These are phyloP conservation scores for Papilio demoleus DNA, from an alignment of 2,888 invertebrate species.

Conservation along the genomic window DNA sequence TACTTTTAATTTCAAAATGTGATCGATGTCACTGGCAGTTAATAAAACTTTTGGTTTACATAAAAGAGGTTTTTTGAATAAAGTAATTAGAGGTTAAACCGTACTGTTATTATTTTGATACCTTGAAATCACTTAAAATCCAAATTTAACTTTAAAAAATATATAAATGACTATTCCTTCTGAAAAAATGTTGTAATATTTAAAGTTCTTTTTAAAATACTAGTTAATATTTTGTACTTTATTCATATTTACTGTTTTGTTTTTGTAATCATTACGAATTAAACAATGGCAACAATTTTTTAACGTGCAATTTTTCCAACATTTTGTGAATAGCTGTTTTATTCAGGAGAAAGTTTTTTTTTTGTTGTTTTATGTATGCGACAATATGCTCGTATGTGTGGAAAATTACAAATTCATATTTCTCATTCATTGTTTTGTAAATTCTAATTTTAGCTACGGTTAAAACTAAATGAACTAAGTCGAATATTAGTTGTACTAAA, in stretches of 20 bases:
- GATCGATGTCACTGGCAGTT: background rate
- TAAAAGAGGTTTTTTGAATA: background rate
- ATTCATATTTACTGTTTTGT: slow-evolving; percentile 15
- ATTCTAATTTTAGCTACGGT: slow-evolving; percentile 1
- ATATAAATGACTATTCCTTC: slow-evolving; percentile 7
- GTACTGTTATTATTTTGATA: background rate
- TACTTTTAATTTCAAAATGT: background rate
- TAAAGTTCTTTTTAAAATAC: slow-evolving; percentile 13
- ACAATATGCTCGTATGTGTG: slow-evolving; percentile 28
- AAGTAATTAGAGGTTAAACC: background rate
- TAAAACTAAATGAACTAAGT: slow-evolving; percentile 5
- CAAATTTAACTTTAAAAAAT: too few species aligned
- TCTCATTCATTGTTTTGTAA: slow-evolving; percentile 20
- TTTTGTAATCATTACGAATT: slow-evolving; percentile 38
- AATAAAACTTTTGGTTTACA: background rate
- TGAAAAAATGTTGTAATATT: slow-evolving; percentile 29
- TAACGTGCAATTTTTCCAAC: slow-evolving; percentile 31
- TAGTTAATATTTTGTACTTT: slow-evolving; percentile 17
- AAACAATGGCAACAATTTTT: slow-evolving; percentile 36
- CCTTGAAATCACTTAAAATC: too few species aligned
- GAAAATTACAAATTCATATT: slow-evolving; percentile 32
- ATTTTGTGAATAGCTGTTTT: slow-evolving; percentile 35
- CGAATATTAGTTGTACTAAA: background rate
- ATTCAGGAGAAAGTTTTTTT: slow-evolving; percentile 36
- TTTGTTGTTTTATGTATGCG: slow-evolving; percentile 22